Evolutionary conservation across 2,888 invertebrate genomes (phyloP).

Genomic region (Drosophila paranaensis): DNA sequence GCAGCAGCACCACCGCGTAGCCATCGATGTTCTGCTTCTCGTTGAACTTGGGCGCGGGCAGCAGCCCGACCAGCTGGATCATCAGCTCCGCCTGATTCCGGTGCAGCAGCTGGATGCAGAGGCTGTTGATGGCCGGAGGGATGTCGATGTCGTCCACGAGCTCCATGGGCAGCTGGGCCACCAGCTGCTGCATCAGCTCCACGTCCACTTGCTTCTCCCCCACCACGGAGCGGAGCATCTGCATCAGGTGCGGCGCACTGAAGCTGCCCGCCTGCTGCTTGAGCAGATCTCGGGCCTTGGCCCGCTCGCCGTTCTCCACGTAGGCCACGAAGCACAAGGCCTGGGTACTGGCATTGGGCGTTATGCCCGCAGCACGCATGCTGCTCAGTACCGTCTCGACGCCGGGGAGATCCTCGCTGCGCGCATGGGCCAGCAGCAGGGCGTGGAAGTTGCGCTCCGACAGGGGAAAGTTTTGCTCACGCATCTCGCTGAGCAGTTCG

Average conservation of each 20-base stretch:
- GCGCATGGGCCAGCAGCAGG: constrained; percentile 87
- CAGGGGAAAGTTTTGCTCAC: constrained; percentile 85
- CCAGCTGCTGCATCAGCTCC: constrained; percentile 60
- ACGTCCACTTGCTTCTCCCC: constrained; percentile 22
- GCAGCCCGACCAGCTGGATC: constrained; percentile 82
- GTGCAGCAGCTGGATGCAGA: constrained; percentile 86
- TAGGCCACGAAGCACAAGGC: constrained; percentile 86
- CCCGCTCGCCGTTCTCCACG: constrained; percentile 85
- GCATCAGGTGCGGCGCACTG: constrained; percentile 67
- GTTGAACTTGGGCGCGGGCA: constrained; percentile 79
- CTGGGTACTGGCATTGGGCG: constrained; percentile 85
- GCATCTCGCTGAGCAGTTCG: constrained; percentile 87
- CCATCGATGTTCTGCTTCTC: constrained; percentile 86
- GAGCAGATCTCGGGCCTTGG: constrained; percentile 71
- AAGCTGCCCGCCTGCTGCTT: constrained; percentile 63
- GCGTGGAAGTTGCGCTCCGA: constrained; percentile 87
- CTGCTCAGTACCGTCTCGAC: constrained; percentile 86
- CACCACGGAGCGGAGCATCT: constrained; percentile 61
- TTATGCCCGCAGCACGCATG: constrained; percentile 87
- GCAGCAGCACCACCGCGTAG: constrained; percentile 86
- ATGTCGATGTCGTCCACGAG: constrained; percentile 71
- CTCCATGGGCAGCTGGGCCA: constrained; percentile 75
- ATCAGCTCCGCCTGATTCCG: constrained; percentile 56
- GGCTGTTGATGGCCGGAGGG: constrained; percentile 74
- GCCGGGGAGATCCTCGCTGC: constrained; percentile 83